Conservation (phyloP, 2,888 invertebrate species). For the Cephus spinipes region DNA sequence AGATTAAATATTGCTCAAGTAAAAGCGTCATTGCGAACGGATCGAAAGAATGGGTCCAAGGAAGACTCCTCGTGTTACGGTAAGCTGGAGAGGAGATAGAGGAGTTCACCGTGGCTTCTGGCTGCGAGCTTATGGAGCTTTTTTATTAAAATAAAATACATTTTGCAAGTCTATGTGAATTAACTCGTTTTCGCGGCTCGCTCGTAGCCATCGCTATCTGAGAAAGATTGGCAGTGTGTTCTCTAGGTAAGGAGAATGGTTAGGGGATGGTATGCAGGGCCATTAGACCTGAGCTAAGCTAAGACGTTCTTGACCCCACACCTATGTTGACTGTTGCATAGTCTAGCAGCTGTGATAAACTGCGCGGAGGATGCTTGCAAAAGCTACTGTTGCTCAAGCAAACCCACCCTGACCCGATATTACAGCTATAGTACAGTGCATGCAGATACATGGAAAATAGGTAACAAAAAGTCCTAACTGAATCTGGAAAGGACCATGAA, state of each 20-base stretch:
- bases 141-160: neutral
- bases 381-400: neutral
- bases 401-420: neutral
- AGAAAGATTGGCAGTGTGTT: neutral
- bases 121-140: neutral
- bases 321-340: conserved; percentile 8
- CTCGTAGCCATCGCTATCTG: neutral
- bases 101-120: neutral
- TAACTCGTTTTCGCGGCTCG: neutral
- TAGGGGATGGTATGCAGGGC: conserved; percentile 1
- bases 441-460: neutral
- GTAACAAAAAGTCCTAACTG: neutral
- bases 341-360: conserved; percentile 4
- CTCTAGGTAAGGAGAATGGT: neutral
- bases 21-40: too few relatives aligned
- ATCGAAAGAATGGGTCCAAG: neutral
- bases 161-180: neutral
- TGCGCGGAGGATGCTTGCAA: neutral
- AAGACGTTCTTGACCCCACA: conserved; percentile 5
- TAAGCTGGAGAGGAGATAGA: neutral
- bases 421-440: neutral
- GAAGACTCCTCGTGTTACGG: neutral
- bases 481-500: neutral
- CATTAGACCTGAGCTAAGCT: conserved; percentile 3
- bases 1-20: neutral